Conservation (phyloP, 2,113 vertebrate genomes). For the Lycocorax pyrrhopterus region DNA sequence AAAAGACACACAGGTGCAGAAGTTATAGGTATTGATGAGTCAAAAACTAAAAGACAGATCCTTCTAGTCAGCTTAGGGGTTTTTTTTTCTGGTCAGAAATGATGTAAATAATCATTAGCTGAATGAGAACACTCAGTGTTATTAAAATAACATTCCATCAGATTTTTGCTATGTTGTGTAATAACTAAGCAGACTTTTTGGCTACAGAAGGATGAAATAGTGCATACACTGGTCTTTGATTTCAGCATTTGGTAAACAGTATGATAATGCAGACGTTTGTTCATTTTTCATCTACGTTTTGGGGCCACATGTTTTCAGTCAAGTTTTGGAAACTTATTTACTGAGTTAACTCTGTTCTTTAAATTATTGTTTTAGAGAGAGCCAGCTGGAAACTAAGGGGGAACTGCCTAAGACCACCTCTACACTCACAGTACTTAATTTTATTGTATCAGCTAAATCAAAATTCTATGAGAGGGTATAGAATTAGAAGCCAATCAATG, state of each 20-base stretch:
- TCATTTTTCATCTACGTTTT: constrained; percentile 22
- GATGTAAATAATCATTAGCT: not conserved
- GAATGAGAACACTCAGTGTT: not conserved
- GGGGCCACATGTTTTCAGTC: constrained; percentile 7
- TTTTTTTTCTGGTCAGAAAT: not conserved
- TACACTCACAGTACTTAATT: not conserved
- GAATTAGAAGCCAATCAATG: not conserved
- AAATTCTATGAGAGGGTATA: not conserved
- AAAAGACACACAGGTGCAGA: not conserved
- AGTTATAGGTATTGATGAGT: not conserved
- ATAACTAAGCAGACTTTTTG: not conserved
- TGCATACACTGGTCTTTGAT: not conserved
- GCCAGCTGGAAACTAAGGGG: not conserved
- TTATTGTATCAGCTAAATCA: not conserved
- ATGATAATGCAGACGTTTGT: constrained; percentile 3
- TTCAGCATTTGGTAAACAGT: constrained; percentile 31
- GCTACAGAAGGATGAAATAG: not conserved
- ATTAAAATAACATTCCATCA: not conserved
- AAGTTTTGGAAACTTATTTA: not conserved
- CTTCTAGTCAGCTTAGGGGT: not conserved
- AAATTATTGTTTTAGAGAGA: not conserved
- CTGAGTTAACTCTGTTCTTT: not conserved
- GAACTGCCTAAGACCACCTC: not conserved
- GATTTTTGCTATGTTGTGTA: not conserved
- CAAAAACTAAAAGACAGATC: not conserved